Evolutionary conservation across 2,888 invertebrate genomes (phyloP), one percentile per base, ranked within the genome.

Genomic region (Thymelicus lineola): DNA sequence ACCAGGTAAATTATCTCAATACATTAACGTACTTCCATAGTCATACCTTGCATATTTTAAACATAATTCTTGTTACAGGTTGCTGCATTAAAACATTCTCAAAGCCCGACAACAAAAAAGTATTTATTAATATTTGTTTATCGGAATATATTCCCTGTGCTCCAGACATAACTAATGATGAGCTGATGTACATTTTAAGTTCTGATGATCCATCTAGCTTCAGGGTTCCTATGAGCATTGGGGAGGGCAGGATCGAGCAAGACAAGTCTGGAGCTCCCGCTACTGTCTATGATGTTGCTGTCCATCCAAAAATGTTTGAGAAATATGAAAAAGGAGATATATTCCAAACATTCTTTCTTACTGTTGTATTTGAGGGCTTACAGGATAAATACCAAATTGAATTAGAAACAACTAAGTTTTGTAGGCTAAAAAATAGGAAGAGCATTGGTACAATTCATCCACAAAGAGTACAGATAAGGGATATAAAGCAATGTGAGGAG

Each of bases 201-300:
- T 96, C 96, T 0, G 95, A 95, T 68, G 96, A 96, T 63, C 95
- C 96, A 0, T 95, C 96, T 5, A 95, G 95, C 60, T 98, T 96
- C 86, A 94, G 96, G 73, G 96, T 98, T 58, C 98, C 98, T 0
- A 97, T 98, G 97, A 98, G 98, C 84, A 96, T 98, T 74, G 98
- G 98, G 0, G 96, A 97, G 81, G 95, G 97, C 6, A 96, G 96
- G 76, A 94, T 94, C 7, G 98, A 97, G 80, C 88, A 92, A 28
- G 98, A 98, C 84, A 98, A 97, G 85, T 94, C 95, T 65, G 97
- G 97, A 42, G 92, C 94, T 28, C 95, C 95, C 0, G 96, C 96
- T 48, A 95, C 95, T 71, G 97, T 96, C 0, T 97, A 97, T 82
- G 98, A 98, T 86, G 95, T 98, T 38, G 97, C 97, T 3, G 95